Conservation (phyloP, 2,797 vertebrate genomes). For the Psittacula derbiana region DNA sequence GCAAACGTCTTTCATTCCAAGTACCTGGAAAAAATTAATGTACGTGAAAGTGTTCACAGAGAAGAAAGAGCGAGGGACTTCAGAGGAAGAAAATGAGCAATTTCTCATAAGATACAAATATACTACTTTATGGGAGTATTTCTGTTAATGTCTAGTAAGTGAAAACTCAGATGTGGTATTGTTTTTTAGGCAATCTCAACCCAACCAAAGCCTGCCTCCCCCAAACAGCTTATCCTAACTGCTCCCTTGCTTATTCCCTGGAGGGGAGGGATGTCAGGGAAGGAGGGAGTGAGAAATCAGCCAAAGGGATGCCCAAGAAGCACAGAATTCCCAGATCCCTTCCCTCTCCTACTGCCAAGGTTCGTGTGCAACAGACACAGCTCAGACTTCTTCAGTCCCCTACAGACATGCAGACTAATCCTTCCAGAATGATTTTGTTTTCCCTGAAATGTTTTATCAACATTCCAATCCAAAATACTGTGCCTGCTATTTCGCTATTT, state of each 20-base stretch:
- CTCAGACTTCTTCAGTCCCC: not conserved
- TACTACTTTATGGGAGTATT: constrained; percentile 32
- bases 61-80: not conserved
- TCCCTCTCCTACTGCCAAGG: not conserved
- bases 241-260: constrained; percentile 12
- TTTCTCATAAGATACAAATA: constrained; percentile 61
- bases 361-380: constrained; percentile 1
- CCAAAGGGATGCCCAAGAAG: constrained; percentile 20
- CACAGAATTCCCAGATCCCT: not conserved
- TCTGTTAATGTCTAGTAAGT: constrained; percentile 20
- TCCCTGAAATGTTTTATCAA: not conserved
- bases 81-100: constrained; percentile 25
- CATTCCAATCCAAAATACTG: not conserved
- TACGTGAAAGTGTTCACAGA: not conserved
- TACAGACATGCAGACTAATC: not conserved
- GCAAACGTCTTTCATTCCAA: not conserved
- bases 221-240: not conserved
- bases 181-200: not conserved
- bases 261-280: not conserved
- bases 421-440: not conserved
- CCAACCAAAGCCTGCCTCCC: not conserved
- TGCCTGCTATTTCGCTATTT: not conserved
- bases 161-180: not conserved
- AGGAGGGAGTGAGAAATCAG: not conserved
- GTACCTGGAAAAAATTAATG: not conserved